These are phyloP conservation scores for Martes martes DNA, from an alignment of 2,113 vertebrate species.

Conservation along the genomic window DNA sequence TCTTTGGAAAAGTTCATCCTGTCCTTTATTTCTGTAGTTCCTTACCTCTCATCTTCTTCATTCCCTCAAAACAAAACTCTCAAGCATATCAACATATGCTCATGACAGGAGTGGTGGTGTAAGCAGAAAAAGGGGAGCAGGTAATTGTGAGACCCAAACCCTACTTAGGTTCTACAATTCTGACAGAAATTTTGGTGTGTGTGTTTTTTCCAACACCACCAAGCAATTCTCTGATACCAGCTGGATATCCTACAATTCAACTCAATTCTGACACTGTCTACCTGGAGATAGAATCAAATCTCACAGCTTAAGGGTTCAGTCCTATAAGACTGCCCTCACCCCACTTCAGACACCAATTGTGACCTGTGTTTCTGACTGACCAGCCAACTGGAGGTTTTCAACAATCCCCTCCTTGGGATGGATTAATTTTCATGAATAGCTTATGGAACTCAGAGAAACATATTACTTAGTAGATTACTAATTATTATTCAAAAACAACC, in stretches of 20 bases:
- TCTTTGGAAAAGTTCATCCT: neutral
- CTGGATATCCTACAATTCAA: neutral
- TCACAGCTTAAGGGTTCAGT: neutral
- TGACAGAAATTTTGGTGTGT: neutral
- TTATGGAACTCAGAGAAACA: neutral
- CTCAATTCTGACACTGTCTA: neutral
- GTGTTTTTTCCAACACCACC: neutral
- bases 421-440: neutral
- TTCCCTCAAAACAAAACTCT: neutral
- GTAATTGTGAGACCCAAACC: neutral
- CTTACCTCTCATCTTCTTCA: neutral
- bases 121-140: neutral
- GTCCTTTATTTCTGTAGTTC: neutral
- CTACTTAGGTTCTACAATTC: neutral
- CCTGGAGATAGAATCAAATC: neutral
- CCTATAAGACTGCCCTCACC: neutral
- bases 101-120: neutral
- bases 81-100: neutral
- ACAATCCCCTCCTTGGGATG: neutral
- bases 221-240: neutral
- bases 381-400: neutral
- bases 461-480: neutral
- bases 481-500: neutral
- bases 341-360: neutral
- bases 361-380: neutral